phyloP scores from a whole-genome alignment of 2,888 invertebrate genomes.

The Allophyes oxyacanthae region DNA sequence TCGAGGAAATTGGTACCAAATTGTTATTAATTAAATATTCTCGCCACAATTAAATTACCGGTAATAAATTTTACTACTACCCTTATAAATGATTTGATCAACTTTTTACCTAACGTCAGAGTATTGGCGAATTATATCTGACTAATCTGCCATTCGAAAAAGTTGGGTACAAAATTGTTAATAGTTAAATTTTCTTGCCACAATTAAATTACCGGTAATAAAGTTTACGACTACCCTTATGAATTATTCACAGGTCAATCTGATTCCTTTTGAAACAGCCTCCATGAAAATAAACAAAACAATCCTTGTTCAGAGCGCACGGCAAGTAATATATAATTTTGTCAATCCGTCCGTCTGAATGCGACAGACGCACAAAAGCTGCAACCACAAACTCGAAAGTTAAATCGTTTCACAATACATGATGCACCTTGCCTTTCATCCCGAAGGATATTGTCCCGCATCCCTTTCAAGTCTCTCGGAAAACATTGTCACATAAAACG shows the following conservation, averaged over 20 bases:
- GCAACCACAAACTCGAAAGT: constrained; percentile 49
- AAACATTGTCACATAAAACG: constrained; percentile 62
- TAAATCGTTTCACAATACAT: constrained; percentile 49
- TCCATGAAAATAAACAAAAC: constrained; percentile 25
- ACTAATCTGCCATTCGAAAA: no score
- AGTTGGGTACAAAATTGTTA: no score
- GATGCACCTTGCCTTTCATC: constrained; percentile 62
- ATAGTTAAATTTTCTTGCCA: no score
- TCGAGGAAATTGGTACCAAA: no score
- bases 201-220: no score
- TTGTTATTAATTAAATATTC: no score
- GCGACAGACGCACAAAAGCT: constrained; percentile 46
- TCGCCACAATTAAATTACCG: no score
- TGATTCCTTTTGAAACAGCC: not conserved
- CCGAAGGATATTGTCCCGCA: constrained; percentile 59
- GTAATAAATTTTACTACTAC: no score
- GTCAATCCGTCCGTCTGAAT: constrained; percentile 36
- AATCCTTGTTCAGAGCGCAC: constrained; percentile 7
- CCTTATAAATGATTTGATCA: no score
- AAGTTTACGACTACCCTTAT: no score
- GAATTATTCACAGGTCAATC: not conserved
- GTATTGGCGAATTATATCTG: no score
- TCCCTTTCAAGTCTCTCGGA: constrained; percentile 57
- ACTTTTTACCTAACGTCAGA: no score
- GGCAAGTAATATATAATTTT: constrained; percentile 37